Evolutionary conservation across 2,113 vertebrate species (phyloP).

Genomic region (Diglossa brunneiventris): DNA sequence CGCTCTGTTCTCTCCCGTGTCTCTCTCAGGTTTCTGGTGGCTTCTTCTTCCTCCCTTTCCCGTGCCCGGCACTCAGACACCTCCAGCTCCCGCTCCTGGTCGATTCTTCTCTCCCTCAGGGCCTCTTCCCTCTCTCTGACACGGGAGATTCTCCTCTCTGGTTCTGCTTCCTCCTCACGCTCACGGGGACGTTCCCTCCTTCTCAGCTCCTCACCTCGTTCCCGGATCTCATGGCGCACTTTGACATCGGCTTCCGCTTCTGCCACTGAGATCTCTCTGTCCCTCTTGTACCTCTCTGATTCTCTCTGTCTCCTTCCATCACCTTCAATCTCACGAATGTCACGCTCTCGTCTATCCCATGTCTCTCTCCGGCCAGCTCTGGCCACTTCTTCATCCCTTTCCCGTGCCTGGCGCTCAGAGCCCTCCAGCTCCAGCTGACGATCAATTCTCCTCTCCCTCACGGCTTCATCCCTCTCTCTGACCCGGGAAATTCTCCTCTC

Average conservation of each 20-base stretch:
- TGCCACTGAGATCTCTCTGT: not conserved
- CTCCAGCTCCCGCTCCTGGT: fast-evolving
- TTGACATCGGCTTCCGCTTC: not conserved
- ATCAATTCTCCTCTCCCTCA: no score
- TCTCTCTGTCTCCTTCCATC: no score
- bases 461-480: no score
- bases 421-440: no score
- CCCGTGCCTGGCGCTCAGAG: not conserved
- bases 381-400: not conserved
- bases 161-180: no score
- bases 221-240: no score
- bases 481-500: no score
- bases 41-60: no score
- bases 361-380: fast-evolving
- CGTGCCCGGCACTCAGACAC: not conserved
- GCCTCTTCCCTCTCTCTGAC: not conserved
- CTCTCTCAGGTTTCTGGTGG: no score
- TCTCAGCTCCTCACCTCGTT: no score
- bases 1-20: not conserved
- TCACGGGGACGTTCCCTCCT: no score
- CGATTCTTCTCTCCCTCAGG: no score
- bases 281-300: fast-evolving
- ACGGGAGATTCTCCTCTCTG: not conserved
- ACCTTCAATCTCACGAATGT: not conserved
- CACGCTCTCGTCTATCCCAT: fast-evolving